Base-by-base conservation (phyloP, 2,113 vertebrate species). In the Prunella himalayana region DNA sequence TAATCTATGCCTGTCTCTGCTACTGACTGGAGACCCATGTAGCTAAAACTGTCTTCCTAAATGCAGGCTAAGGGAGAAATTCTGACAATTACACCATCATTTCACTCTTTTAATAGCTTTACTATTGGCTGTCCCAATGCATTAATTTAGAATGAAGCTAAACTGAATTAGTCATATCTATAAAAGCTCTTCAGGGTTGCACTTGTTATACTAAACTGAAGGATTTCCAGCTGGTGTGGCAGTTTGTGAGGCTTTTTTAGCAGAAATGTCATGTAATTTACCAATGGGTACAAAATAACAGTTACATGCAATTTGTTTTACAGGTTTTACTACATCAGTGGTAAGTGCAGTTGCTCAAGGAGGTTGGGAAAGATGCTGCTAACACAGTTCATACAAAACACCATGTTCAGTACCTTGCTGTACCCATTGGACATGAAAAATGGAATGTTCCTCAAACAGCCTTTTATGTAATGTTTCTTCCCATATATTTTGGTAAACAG, bases 151-250 rank as follows among this genome's bases (percentile, higher is more conserved):
- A 95, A 85, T 92, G 89, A 94, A 94, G 82, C 53, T 94, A 82
- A 95, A 97, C 81, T 82, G 82, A 96, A 95, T 97, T 94, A 97
- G 89, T 96, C 94, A 95, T 94, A 92, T 94, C 87, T 93, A 88
- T 96, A 94, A 97, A 96, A 97, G 92, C 95, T 87, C 87, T 94
- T 97, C 86, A 94, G 69, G 60, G 93, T 95, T 93, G 82, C 59
- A 68, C 76, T 97, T 94, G 90, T 88, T 96, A 56, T n/a, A 90
- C 94, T 94, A 92, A 97, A 94, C 93, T 86, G 88, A 94, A 92
- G 93, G 54, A 84, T 89, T 95, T 97, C 92, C 93, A 97, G 95
- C 93, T 96, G 92, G 84, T 84, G 45, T 90, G 91, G 91, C 92
- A 97, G 88, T 91, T 94, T 96, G 73, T 37, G 61, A 93, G 68